Base-by-base conservation (phyloP, 2,797 vertebrate genomes). In the Gallinago stenura region DNA sequence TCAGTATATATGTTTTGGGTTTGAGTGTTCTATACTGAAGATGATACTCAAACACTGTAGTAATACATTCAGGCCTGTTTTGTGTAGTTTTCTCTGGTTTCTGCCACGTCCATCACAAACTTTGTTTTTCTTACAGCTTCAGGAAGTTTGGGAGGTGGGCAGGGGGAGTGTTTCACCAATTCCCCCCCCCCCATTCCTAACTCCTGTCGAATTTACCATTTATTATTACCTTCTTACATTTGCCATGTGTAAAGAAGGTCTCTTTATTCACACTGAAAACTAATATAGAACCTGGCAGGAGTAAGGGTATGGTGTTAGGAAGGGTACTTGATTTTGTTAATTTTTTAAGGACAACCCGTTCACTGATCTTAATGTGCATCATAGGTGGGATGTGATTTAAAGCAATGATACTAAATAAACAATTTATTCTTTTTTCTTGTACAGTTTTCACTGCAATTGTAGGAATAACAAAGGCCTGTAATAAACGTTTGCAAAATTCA, bases 401-500 rank as follows among this genome's bases (percentile, higher is more conserved):
- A 83, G 46, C 45, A 73, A 30, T 48, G 12, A 69, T 79, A 45
- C 50, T 61, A 68, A 93, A 54, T 82, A 90, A 81, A 69, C 12
- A 64, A 17, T 54, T 45, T 28, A 28, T 17, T 72, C 68, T 70
- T 70, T 79, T 84, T 81, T 30, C 68, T 68, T 71, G 24, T 37
- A 71, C 20, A 69, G 9, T 69, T 90, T 89, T 64, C 45, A 54
- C 12, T 46, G 37, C 73, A 94, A 79, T 17, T 79, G 35, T 72
- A 86, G 51, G 51, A 85, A 86, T 46, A 93, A 72, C 88, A 77
- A 83, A 93, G 21, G 24, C 13, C 28, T 87, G 12, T 45, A 83
- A 77, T 75, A 53, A 79, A 75, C 30, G 37, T 39, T 93, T 87
- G 79, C 58, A 78, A 92, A 89, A 78, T 75, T 89, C 54, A 75